Evolutionary conservation across 2,797 vertebrate genomes (phyloP).

Genomic region (Mareca penelope): DNA sequence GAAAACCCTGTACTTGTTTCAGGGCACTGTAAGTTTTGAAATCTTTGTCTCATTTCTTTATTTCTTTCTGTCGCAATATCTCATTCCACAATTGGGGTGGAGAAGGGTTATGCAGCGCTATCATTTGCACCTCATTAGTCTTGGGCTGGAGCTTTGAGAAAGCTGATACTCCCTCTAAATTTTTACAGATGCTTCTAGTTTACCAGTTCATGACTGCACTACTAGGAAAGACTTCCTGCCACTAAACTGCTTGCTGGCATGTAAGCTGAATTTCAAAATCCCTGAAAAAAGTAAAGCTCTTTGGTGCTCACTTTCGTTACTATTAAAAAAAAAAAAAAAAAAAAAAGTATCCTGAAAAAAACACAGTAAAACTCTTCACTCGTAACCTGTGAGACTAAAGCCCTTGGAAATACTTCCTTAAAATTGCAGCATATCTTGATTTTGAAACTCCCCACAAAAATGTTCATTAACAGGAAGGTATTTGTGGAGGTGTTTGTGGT

Average conservation of each 20-base stretch:
- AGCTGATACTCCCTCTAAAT: constrained; percentile 85
- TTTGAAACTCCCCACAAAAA: constrained; percentile 65
- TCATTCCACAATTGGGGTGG: constrained; percentile 80
- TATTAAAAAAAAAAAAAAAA: constrained; percentile 37
- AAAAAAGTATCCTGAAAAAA: constrained; percentile 30
- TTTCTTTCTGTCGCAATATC: constrained; percentile 76
- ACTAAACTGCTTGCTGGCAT: constrained; percentile 85
- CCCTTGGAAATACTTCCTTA: constrained; percentile 59
- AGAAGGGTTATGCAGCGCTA: constrained; percentile 78
- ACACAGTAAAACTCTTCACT: constrained; percentile 66
- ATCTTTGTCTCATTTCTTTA: constrained; percentile 72
- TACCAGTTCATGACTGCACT: constrained; percentile 86
- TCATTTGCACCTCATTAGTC: constrained; percentile 88
- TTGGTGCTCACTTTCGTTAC: constrained; percentile 76
- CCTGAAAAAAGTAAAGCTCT: constrained; percentile 80
- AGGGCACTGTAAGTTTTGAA: constrained; percentile 62
- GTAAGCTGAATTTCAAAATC: constrained; percentile 83
- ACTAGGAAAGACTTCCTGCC: constrained; percentile 85
- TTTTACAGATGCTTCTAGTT: constrained; percentile 89
- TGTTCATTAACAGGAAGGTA: constrained; percentile 68
- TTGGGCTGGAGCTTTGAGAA: constrained; percentile 82
- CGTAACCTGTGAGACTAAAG: constrained; percentile 37
- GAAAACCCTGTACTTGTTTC: constrained; percentile 56
- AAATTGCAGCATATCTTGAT: constrained; percentile 61
- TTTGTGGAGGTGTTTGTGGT: constrained; percentile 68